Conservation (phyloP, 1,140 invertebrate species). For the Drosophila repletoides region DNA sequence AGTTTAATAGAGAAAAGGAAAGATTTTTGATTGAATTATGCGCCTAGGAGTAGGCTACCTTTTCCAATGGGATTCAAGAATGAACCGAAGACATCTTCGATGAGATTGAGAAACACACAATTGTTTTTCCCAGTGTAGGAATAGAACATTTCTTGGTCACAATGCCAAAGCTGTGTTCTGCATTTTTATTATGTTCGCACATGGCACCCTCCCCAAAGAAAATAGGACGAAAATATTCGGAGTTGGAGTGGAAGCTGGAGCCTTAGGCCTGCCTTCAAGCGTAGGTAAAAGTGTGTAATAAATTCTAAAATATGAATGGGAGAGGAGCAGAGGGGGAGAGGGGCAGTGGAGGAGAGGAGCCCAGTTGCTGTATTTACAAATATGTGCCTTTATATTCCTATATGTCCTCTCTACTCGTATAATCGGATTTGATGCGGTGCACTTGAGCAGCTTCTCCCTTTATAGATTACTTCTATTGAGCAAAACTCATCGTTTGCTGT, state of each 20-base stretch:
- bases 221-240: too few relatives aligned
- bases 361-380: conserved; percentile 32
- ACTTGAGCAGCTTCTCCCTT: conserved; percentile 26
- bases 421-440: conserved; percentile 60
- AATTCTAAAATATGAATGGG: conserved; percentile 70
- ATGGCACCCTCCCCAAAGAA: conserved; percentile 5
- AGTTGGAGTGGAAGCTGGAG: too few relatives aligned
- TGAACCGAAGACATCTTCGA: background rate
- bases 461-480: conserved; percentile 4
- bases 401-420: conserved; percentile 26
- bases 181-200: conserved; percentile 68
- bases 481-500: background rate
- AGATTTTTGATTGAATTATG: too few relatives aligned
- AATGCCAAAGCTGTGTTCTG: conserved; percentile 54
- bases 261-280: background rate
- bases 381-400: conserved; percentile 30
- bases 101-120: background rate
- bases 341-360: background rate
- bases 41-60: too few relatives aligned
- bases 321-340: background rate
- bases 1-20: too few relatives aligned
- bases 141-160: conserved; percentile 3
- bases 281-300: conserved; percentile 35
- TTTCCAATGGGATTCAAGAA: background rate
- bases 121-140: too few relatives aligned